A percentile compares a stretch with the other conserved stretches of the same genome.
Evolutionary conservation across 2,888 invertebrate species (phyloP).

Genomic region (Anticlea derivata): DNA sequence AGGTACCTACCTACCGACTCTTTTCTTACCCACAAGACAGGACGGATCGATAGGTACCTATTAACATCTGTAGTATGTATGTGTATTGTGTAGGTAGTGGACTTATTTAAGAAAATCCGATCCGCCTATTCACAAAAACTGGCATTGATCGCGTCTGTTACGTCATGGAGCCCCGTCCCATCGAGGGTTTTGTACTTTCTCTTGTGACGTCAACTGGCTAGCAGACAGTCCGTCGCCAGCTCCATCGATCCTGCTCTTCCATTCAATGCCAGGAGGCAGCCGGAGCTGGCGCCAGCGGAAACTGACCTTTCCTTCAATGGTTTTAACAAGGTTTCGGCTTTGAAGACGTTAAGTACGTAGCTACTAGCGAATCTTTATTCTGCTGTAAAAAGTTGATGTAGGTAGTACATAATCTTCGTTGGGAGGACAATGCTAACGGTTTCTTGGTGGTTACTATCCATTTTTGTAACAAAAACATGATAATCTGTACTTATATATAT

Average conservation of each 20-base stretch:
- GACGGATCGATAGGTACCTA: too few relatives aligned
- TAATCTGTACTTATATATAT: too few relatives aligned
- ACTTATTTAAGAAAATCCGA: background rate
- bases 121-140: background rate
- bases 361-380: too few relatives aligned
- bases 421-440: too few relatives aligned
- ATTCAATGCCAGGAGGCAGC: conserved; percentile 43
- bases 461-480: too few relatives aligned
- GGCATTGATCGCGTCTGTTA: conserved; percentile 14
- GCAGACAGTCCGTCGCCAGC: conserved; percentile 54
- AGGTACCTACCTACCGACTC: background rate
- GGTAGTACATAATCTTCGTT: too few relatives aligned
- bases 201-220: conserved; percentile 53
- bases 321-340: background rate
- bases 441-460: too few relatives aligned
- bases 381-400: too few relatives aligned
- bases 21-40: background rate
- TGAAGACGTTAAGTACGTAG: too few relatives aligned
- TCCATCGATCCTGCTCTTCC: conserved; percentile 51
- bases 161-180: conserved; percentile 27
- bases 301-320: conserved; percentile 20
- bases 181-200: conserved; percentile 39
- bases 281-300: conserved; percentile 11
- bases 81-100: too few relatives aligned
- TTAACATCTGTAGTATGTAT: background rate